phyloP scores from a whole-genome alignment of 2,888 invertebrate genomes.

The Sphaerophoria taeniata region DNA sequence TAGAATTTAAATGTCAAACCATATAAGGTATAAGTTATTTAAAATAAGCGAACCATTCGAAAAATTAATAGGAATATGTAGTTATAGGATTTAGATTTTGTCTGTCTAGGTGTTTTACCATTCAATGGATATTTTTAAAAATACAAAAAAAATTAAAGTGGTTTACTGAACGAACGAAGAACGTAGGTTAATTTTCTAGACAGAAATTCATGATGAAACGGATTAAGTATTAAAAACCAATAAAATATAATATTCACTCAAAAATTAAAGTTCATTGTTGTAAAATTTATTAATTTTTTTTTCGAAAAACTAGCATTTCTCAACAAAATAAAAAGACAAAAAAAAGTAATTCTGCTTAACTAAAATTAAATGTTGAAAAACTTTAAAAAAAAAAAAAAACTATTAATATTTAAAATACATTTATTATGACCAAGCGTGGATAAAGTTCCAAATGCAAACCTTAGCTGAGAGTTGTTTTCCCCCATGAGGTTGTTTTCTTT shows the following conservation, averaged over 20 bases:
- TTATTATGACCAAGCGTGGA: conserved; percentile 44
- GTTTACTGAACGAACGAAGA: neutral
- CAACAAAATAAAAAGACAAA: conserved; percentile 28
- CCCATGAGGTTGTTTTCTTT: conserved; percentile 16
- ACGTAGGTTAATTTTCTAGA: conserved; percentile 21
- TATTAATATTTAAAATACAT: conserved; percentile 73
- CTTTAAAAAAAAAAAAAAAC: conserved; percentile 32
- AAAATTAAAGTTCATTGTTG: conserved; percentile 57
- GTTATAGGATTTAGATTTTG: too few species aligned
- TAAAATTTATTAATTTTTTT: conserved; percentile 48
- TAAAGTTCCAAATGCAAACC: neutral
- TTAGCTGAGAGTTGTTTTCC: conserved; percentile 45
- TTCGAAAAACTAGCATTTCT: conserved; percentile 26
- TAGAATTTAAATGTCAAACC: too few species aligned
- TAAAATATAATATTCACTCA: conserved; percentile 28
- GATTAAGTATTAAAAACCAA: neutral
- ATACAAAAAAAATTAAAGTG: neutral
- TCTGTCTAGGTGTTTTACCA: conserved; percentile 13
- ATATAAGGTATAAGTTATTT: too few species aligned
- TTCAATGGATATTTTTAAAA: neutral
- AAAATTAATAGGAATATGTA: too few species aligned
- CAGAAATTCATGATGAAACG: conserved; percentile 15
- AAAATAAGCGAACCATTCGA: too few species aligned
- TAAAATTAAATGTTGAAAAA: conserved; percentile 64
- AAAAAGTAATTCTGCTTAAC: conserved; percentile 38